phyloP scores from a whole-genome alignment of 2,888 invertebrate genomes.

The Dynastes hyllus region DNA sequence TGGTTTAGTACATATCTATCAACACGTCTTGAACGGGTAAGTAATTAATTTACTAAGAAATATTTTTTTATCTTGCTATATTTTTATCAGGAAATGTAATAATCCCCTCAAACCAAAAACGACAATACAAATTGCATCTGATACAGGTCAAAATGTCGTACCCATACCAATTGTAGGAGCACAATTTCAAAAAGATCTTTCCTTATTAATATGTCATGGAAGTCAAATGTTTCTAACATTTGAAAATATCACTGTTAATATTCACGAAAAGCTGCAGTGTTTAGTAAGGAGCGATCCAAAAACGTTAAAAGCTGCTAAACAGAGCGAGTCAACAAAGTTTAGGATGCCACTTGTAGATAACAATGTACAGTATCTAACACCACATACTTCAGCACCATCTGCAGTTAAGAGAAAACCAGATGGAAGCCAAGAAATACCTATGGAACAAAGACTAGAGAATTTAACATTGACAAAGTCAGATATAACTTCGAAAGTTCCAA shows the following conservation, averaged over 20 bases:
- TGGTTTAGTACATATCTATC: slow-evolving; percentile 87
- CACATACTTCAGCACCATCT: slow-evolving; percentile 64
- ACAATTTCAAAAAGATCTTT: slow-evolving; percentile 67
- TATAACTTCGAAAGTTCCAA: slow-evolving; percentile 73
- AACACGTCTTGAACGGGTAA: slow-evolving; percentile 84
- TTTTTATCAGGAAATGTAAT: slow-evolving; percentile 66
- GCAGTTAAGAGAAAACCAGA: slow-evolving; percentile 67
- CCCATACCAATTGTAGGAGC: slow-evolving; percentile 75
- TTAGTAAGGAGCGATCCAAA: slow-evolving; percentile 70
- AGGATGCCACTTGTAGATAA: slow-evolving; percentile 70
- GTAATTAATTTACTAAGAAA: slow-evolving; percentile 54
- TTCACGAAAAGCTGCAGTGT: slow-evolving; percentile 71
- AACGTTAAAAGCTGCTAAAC: slow-evolving; percentile 54
- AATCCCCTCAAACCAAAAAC: slow-evolving; percentile 80
- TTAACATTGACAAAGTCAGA: slow-evolving; percentile 78
- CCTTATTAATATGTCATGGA: slow-evolving; percentile 76
- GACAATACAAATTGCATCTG: slow-evolving; percentile 77
- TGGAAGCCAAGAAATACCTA: slow-evolving; percentile 78
- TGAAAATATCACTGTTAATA: slow-evolving; percentile 73
- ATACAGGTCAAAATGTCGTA: slow-evolving; percentile 71
- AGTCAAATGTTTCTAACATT: slow-evolving; percentile 74
- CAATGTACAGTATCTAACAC: slow-evolving; percentile 72
- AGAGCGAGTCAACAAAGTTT: slow-evolving; percentile 68
- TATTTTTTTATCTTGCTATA: neutral
- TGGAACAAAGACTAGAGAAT: slow-evolving; percentile 89